Base-by-base conservation (phyloP, 2,797 vertebrate genomes). In the Lophotriccus pileatus region DNA sequence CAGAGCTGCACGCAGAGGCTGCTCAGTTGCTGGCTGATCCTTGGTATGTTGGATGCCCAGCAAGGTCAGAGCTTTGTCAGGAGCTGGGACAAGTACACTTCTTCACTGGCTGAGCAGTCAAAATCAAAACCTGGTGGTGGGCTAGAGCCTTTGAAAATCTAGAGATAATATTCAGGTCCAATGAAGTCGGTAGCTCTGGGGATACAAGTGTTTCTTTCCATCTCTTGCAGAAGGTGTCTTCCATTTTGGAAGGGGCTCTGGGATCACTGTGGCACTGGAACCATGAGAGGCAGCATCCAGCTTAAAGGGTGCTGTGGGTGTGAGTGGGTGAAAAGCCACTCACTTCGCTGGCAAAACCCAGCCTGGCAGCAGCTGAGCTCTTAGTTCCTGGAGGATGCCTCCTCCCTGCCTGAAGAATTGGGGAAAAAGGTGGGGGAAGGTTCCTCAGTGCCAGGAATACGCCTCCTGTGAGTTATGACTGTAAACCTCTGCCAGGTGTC, bases 401-500 rank as follows among this genome's bases (percentile, higher is more conserved):
- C 5, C 39, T 87, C 21, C 30, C 46, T 88, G 69, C 44, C 43
- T 75, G 8, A 14, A 34, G 34, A 44, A 12, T 25, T 15, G 49
- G 52, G 41, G 63, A 82, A 41, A 19, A 55, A 50, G 87, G 70
- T 77, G 85, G 77, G 55, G 63, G 76, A 82, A 49, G 87, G 47
- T 58, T 92, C 49, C 70, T 84, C 49, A 3, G 76, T 76, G 77
- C 89, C 83, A 85, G 79, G 69, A 69, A 36, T 56, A 3, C 14
- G 81, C 76, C 91, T 75, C 2, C 0, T 46, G 85, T 93, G 93
- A 94, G 77, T 94, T 94, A 87, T 60, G 87, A 75, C 39, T 59
- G 1, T 27, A 63, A 89, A 66, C 49, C 69, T 92, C 53, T 93
- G 91, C 89, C 62, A 89, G 69, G 84, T 91, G 78, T 94, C 93